These are phyloP conservation scores for Arrhopalites spinosus DNA, from an alignment of 2,888 invertebrate genomes.

Conservation along the genomic window DNA sequence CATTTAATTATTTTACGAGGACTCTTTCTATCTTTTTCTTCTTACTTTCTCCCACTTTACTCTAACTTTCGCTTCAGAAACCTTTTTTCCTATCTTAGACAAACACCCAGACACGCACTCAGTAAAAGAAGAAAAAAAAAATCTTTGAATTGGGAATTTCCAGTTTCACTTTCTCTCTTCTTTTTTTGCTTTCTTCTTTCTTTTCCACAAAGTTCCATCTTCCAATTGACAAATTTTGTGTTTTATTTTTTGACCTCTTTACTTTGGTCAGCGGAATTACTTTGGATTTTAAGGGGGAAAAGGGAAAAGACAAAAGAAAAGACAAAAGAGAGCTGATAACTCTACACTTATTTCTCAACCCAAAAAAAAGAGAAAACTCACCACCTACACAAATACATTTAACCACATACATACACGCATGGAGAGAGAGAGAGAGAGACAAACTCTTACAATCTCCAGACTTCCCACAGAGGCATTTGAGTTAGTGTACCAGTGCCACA, in stretches of 20 bases:
- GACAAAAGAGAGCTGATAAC: background rate
- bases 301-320: too few species aligned
- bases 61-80: background rate
- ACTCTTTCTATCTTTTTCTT: background rate
- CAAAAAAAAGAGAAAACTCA: too few species aligned
- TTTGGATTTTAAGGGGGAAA: background rate
- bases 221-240: background rate
- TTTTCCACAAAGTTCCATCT: background rate
- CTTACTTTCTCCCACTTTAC: background rate
- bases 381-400: too few species aligned
- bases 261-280: background rate
- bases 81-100: background rate
- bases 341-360: background rate
- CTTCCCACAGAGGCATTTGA: background rate
- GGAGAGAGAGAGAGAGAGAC: background rate
- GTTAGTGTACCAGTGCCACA: constrained; percentile 3
- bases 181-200: background rate
- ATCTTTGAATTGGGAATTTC: background rate
- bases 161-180: background rate
- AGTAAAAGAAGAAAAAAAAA: background rate
- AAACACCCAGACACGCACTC: background rate
- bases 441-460: background rate
- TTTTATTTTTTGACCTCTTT: background rate
- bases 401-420: background rate
- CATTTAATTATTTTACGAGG: constrained; percentile 45